These are phyloP conservation scores for Chirona hameri DNA, from an alignment of 2,888 invertebrate genomes.

Conservation along the genomic window DNA sequence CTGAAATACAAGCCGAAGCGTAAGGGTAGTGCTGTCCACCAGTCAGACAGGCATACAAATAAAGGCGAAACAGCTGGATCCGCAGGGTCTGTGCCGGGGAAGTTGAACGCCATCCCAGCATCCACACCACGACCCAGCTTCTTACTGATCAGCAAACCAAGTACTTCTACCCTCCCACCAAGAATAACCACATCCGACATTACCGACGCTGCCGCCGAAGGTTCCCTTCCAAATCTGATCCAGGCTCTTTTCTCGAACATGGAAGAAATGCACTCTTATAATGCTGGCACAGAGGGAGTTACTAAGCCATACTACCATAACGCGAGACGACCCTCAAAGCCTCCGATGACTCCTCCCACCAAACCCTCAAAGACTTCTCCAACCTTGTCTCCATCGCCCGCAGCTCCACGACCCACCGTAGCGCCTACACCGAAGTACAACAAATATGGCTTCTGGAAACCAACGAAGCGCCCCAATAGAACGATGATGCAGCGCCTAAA, in stretches of 20 bases:
- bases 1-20: background rate
- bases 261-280: background rate
- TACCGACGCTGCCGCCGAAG: background rate
- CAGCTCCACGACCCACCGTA: background rate
- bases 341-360: too few relatives aligned
- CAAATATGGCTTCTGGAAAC: slow-evolving; percentile 13
- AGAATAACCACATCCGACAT: background rate
- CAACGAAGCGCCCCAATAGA: background rate
- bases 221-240: background rate
- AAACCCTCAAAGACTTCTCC: too few relatives aligned
- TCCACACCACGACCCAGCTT: background rate
- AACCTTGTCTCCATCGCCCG: background rate
- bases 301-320: background rate
- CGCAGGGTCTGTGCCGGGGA: background rate
- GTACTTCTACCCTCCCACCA: background rate
- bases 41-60: background rate
- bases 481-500: background rate
- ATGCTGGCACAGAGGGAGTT: background rate
- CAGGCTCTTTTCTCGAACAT: background rate
- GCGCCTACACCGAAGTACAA: background rate
- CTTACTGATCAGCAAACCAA: background rate
- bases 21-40: background rate
- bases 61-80: background rate
- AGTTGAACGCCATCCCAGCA: background rate
- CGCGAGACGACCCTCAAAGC: too few relatives aligned